A percentile compares a stretch with the other conserved stretches of the same genome.
phyloP scores from a whole-genome alignment of 2,888 invertebrate genomes.

The Hartigia nigra region DNA sequence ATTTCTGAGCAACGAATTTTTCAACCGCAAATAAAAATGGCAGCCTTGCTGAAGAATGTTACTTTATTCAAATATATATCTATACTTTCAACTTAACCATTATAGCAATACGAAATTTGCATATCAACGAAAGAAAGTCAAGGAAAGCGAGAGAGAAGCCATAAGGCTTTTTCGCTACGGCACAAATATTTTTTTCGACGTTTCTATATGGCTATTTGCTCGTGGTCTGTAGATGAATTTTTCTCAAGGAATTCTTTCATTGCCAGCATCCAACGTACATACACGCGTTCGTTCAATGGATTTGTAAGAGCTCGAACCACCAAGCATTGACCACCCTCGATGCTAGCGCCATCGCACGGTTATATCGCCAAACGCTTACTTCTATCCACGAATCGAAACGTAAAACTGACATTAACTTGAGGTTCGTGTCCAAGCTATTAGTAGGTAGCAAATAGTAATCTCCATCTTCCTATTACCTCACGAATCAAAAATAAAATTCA shows the following conservation, averaged over 20 bases:
- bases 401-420: background rate
- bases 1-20: background rate
- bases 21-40: background rate
- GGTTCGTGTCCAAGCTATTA: background rate
- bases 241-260: background rate
- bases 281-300: background rate
- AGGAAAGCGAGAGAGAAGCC: background rate
- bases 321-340: conserved; percentile 30
- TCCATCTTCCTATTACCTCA: background rate
- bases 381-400: background rate
- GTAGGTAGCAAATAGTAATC: background rate
- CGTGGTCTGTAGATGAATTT: background rate
- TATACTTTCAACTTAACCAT: background rate
- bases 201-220: background rate
- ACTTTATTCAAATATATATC: background rate
- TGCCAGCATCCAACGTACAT: background rate
- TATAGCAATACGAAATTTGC: background rate
- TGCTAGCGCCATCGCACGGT: conserved; percentile 50
- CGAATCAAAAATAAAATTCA: background rate
- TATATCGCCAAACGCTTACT: conserved; percentile 39
- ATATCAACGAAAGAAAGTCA: background rate
- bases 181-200: background rate
- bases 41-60: background rate
- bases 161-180: background rate
- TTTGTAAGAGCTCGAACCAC: background rate